Evolutionary conservation across 2,888 invertebrate species (phyloP).

Genomic region (Volucella inanis): DNA sequence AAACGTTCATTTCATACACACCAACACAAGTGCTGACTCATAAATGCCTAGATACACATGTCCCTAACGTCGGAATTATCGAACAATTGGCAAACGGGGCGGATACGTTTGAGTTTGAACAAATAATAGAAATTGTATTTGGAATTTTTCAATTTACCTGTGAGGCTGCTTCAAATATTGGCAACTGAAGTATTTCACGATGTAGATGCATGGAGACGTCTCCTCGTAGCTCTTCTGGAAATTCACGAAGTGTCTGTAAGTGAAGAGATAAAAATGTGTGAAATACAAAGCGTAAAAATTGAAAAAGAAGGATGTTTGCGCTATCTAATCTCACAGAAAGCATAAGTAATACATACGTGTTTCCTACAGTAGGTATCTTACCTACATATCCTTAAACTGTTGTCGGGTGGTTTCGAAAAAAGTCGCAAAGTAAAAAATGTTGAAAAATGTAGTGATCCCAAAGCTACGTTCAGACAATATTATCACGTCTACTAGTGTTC

Average conservation of each 20-base stretch:
- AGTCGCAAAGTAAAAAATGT: too few species aligned
- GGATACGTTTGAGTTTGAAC: slow-evolving; percentile 3
- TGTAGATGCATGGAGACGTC: slow-evolving; percentile 98
- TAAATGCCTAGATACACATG: background rate
- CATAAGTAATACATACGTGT: too few species aligned
- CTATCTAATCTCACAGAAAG: slow-evolving; percentile 3
- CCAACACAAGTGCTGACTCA: too few species aligned
- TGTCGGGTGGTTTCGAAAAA: too few species aligned
- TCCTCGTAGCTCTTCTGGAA: slow-evolving; percentile 97
- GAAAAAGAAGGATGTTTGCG: slow-evolving; percentile 25
- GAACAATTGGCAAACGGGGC: slow-evolving; percentile 14
- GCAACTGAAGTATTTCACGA: slow-evolving; percentile 95
- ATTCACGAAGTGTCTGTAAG: slow-evolving; percentile 94
- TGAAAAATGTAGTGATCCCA: too few species aligned
- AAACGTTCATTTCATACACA: too few species aligned
- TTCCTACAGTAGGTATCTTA: too few species aligned
- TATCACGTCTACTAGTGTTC: too few species aligned
- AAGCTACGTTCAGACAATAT: too few species aligned
- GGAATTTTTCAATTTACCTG: slow-evolving; percentile 84
- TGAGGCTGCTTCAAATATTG: slow-evolving; percentile 96
- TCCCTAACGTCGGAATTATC: background rate
- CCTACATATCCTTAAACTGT: too few species aligned
- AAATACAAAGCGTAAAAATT: slow-evolving; percentile 25
- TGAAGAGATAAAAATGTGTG: slow-evolving; percentile 53
- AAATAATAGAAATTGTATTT: slow-evolving; percentile 18